These are phyloP conservation scores for Scelioninae gen. 2 DNA, from an alignment of 2,888 invertebrate genomes.

Conservation along the genomic window DNA sequence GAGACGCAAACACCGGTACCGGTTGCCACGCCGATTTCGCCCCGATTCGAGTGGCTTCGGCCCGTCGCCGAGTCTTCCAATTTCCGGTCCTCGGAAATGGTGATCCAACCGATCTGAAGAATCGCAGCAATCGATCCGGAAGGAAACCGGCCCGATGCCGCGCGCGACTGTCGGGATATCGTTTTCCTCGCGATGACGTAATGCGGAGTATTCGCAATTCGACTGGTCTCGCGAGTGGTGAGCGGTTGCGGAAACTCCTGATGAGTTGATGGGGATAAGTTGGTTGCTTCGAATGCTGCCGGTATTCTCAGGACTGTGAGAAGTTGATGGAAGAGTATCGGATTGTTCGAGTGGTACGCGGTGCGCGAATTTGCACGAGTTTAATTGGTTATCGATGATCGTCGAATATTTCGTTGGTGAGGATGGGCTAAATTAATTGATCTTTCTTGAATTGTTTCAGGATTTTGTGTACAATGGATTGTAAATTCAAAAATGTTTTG, in stretches of 20 bases:
- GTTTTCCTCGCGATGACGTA: conserved; percentile 31
- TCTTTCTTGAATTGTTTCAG: too few species aligned
- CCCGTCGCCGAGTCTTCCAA: too few species aligned
- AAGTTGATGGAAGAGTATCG: conserved; percentile 40
- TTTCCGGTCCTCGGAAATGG: too few species aligned
- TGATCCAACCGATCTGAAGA: too few species aligned
- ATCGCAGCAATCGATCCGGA: too few species aligned
- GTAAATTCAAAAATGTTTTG: too few species aligned
- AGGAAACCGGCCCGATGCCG: background rate
- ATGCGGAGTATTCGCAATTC: conserved; percentile 2
- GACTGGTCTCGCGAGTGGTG: conserved; percentile 24
- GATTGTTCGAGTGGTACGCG: conserved; percentile 6
- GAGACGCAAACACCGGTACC: too few species aligned
- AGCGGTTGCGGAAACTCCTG: conserved; percentile 22
- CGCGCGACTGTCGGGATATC: background rate
- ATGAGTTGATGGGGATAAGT: conserved; percentile 1
- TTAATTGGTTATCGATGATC: conserved; percentile 54
- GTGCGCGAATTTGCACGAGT: conserved; percentile 39
- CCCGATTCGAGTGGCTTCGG: too few species aligned
- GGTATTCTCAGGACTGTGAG: background rate
- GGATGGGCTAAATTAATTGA: conserved; percentile 2
- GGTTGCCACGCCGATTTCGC: too few species aligned
- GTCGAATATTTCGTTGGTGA: conserved; percentile 44
- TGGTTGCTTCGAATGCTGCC: background rate
- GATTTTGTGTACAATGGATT: too few species aligned